Base-by-base conservation (phyloP, 1,140 invertebrate genomes). In the Rhyzopertha dominica region DNA sequence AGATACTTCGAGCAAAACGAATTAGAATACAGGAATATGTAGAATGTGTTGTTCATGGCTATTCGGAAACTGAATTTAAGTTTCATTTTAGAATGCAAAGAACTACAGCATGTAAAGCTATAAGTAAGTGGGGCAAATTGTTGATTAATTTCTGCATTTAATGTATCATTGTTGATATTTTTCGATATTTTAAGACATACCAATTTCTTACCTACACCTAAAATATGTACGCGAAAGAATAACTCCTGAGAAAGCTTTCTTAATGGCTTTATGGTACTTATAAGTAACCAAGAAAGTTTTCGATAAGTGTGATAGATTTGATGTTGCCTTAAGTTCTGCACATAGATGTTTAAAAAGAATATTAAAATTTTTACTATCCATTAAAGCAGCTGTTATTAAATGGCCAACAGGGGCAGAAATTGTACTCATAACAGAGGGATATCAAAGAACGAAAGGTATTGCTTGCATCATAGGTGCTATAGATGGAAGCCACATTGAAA, bases 401-500 rank as follows among this genome's bases (percentile, higher is more conserved):
- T 52, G 46, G 35, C 42, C 36, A 20, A n/a, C 26, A 20, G 28
- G 5, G 31, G 17, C 19, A 36, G 5, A 39, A 14, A 40, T 13
- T 19, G 18, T 36, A 42, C 30, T 28, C 7, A 23, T 31, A 12
- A 7, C 10, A 10, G 45, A 29, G 12, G 29, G 13, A 12, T 45
- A 45, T 45, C 18, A 10, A 13, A 12, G 16, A 22, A 50, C 37
- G 18, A 16, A 41, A 30, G 19, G 26, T 9, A 43, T 57, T 31
- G 35, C 43, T 4, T 37, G 34, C 24, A 23, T 53, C 13, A 30
- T 59, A 14, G 54, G 46, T 8, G 49, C 47, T n/a, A 57, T 54
- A 10, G 57, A 57, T 47, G 41, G 52, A 16, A 48, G 19, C 9
- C 47, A 59, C 40, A 53, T 55, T 22, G 17, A 42, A 28, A 56